Evolutionary conservation across 1,140 invertebrate species (phyloP), one percentile per base, ranked within the genome.

Genomic region (Plutomurus gul): DNA sequence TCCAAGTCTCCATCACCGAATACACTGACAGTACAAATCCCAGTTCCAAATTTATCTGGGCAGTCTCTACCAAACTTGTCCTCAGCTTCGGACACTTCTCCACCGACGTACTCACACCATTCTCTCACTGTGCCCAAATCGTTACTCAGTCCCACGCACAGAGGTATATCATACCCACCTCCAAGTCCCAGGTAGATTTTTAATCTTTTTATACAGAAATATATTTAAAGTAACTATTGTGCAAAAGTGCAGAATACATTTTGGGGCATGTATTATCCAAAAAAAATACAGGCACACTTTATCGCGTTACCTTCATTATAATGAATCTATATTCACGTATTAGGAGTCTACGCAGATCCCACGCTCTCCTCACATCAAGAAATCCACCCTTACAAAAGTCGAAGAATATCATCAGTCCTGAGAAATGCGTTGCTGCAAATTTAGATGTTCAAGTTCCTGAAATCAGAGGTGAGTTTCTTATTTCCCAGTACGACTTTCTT

Each of bases 101-200:
- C 33, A 85, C 88, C 25, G 86, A 88, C 7, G 85, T 87, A 56
- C 87, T 86, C 71, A 85, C 87, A 40, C 86, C 87, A 72, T 86
- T 84, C 79, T 85, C 22, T 88, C 86, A n/a, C 86, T 11, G 83
- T 84, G 10, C 83, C 83, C 22, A 84, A 84, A 51, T 80, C 73
- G 11, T 46, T 78, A 6, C 47, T 82, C 27, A 79, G 78, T 81
- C 82, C 82, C 20, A 82, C 75, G 43, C 75, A 89, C 79, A 85
- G 90, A 85, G 92, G 92, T 78, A 91, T 92, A 82, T 92, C 92
- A 20, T 93, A 93, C 86, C 92, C 92, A 77, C 92, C 92, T 30
- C 92, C 92, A 37, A 93, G 92, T 46, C 92, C 92, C 49, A 91
- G n/a, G n/a, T n/a, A n/a, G n/a, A n/a, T n/a, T n/a, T n/a, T n/a